A percentile compares a stretch with the other conserved stretches of the same genome.
Evolutionary conservation across 2,888 invertebrate species (phyloP).

Genomic region (Drosophila quasianomalipes): DNA sequence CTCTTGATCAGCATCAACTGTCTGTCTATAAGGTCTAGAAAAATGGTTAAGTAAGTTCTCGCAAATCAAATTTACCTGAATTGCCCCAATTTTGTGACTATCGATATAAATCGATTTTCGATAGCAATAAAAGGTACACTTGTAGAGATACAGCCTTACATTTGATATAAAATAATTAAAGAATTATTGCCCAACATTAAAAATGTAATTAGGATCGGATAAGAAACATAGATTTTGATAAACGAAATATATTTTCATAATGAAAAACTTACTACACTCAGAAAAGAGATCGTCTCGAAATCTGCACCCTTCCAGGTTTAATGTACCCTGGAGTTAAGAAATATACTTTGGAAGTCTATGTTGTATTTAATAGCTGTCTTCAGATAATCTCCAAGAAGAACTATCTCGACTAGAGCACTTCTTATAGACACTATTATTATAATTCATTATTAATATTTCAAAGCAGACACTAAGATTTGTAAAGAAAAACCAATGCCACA

Average conservation of each 20-base stretch:
- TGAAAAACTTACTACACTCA: background rate
- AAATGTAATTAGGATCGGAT: background rate
- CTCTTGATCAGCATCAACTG: background rate
- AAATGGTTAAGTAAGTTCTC: background rate
- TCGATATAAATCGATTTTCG: background rate
- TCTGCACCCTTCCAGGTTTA: background rate
- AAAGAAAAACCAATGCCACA: background rate
- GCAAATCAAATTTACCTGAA: background rate
- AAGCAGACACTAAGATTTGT: background rate
- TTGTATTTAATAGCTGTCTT: background rate
- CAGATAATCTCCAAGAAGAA: background rate
- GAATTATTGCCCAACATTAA: background rate
- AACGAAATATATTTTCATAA: background rate
- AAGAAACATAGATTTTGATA: background rate
- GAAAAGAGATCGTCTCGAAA: background rate
- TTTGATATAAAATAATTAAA: background rate
- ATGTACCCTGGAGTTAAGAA: background rate
- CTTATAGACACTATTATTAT: background rate
- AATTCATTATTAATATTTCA: background rate
- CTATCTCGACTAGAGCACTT: background rate
- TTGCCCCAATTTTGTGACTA: background rate
- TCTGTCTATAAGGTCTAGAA: fast-evolving
- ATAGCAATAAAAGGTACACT: background rate
- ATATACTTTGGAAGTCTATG: no score
- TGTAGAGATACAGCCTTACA: background rate